These are phyloP conservation scores for Myodes glareolus DNA, from an alignment of 2,113 vertebrate species.

Conservation along the genomic window DNA sequence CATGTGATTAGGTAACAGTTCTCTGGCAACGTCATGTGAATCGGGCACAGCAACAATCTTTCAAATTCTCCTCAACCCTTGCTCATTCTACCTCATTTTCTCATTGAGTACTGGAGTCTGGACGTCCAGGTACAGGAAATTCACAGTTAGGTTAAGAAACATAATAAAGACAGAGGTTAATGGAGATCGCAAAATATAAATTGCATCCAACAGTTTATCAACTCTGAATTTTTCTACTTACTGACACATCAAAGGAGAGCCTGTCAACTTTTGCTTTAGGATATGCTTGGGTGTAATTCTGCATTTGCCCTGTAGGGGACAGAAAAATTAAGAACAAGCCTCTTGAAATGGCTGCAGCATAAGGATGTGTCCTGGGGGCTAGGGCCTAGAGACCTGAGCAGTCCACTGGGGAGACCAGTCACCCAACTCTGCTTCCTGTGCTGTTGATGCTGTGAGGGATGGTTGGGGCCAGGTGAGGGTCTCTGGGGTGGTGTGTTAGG, in stretches of 20 bases:
- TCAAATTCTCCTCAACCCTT: background rate
- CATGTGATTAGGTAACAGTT: background rate
- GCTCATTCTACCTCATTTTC: background rate
- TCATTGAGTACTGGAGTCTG: background rate
- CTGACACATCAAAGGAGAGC: background rate
- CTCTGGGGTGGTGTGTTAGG: no score
- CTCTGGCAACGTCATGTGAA: conserved; percentile 30
- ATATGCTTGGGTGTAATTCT: conserved; percentile 14
- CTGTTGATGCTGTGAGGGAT: no score
- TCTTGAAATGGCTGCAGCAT: background rate
- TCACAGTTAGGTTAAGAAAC: conserved; percentile 46
- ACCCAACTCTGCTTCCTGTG: no score
- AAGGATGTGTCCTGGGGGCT: background rate
- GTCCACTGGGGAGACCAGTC: no score
- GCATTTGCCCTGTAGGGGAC: background rate
- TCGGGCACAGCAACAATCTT: background rate
- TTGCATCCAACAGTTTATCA: conserved; percentile 35
- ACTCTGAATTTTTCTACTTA: conserved; percentile 22
- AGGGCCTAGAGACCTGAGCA: no score
- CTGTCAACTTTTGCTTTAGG: conserved; percentile 1
- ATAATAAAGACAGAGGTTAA: conserved; percentile 47
- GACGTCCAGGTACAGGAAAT: background rate
- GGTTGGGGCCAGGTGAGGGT: no score
- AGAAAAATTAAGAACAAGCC: background rate
- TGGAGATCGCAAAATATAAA: conserved; percentile 68